These are phyloP conservation scores for Hololepta plana DNA, from an alignment of 2,888 invertebrate species.

Conservation along the genomic window DNA sequence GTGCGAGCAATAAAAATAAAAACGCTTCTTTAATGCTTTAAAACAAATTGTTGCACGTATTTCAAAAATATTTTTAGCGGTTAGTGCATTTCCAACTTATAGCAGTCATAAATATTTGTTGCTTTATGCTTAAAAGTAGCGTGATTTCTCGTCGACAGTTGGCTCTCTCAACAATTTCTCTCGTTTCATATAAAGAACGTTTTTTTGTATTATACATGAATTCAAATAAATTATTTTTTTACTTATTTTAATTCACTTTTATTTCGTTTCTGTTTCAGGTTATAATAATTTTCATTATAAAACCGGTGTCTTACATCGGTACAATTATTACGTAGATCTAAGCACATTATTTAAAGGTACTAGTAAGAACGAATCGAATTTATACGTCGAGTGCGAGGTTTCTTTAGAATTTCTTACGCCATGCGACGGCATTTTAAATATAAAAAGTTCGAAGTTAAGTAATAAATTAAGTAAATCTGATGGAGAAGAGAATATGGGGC, in stretches of 20 bases:
- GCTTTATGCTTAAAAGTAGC: no score
- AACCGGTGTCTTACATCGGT: conserved; percentile 40
- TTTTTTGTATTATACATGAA: no score
- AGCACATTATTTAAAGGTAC: conserved; percentile 51
- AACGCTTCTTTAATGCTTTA: no score
- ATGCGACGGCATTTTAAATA: conserved; percentile 53
- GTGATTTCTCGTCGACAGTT: no score
- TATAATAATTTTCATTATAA: conserved; percentile 45
- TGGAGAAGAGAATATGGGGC: conserved; percentile 14
- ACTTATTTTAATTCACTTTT: conserved; percentile 2
- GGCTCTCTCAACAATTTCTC: no score
- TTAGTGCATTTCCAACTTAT: no score
- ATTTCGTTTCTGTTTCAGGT: conserved; percentile 22
- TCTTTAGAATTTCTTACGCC: conserved; percentile 46
- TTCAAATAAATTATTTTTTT: not conserved
- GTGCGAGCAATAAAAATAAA: no score
- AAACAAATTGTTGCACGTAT: no score
- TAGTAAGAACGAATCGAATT: conserved; percentile 50
- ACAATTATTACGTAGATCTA: conserved; percentile 54
- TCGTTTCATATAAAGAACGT: no score
- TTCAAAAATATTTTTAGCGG: no score
- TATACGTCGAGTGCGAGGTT: conserved; percentile 41
- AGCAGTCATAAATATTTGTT: no score
- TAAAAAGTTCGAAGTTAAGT: conserved; percentile 40
- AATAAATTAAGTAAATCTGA: conserved; percentile 19